phyloP scores from a whole-genome alignment of 2,888 invertebrate species.

The Troides aeacus region DNA sequence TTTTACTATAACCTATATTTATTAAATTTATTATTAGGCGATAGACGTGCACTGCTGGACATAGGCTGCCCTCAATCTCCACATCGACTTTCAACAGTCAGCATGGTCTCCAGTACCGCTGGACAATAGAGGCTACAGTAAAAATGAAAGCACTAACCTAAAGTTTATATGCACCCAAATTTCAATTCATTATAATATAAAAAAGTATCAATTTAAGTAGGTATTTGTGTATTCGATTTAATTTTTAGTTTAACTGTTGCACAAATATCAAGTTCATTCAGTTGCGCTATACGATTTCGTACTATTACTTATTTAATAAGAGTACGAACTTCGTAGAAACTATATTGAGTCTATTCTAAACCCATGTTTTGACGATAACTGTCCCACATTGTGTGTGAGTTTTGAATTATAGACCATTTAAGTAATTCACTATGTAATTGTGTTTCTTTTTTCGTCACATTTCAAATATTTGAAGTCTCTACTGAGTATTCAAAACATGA shows the following conservation, averaged over 20 bases:
- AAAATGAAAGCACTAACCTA: too few relatives aligned
- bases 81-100: too few relatives aligned
- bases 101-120: too few relatives aligned
- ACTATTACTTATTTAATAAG: conserved; percentile 28
- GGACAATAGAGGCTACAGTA: too few relatives aligned
- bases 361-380: conserved; percentile 60
- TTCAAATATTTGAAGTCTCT: neutral
- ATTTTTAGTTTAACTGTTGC: neutral
- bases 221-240: neutral
- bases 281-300: conserved; percentile 8
- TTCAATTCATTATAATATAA: neutral
- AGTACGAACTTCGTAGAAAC: conserved; percentile 37
- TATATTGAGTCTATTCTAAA: conserved; percentile 30
- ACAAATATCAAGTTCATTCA: conserved; percentile 14
- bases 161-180: too few relatives aligned
- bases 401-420: conserved; percentile 32
- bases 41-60: too few relatives aligned
- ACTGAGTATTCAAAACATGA: too few relatives aligned
- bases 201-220: neutral
- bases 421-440: conserved; percentile 9
- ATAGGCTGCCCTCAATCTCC: too few relatives aligned
- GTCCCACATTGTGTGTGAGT: conserved; percentile 50
- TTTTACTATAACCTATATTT: too few relatives aligned
- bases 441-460: neutral
- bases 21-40: too few relatives aligned